Percentiles rank a stretch among this genome's conserved stretches.
phyloP scores from a whole-genome alignment of 2,113 vertebrate species.

The Oxyruncus cristatus region DNA sequence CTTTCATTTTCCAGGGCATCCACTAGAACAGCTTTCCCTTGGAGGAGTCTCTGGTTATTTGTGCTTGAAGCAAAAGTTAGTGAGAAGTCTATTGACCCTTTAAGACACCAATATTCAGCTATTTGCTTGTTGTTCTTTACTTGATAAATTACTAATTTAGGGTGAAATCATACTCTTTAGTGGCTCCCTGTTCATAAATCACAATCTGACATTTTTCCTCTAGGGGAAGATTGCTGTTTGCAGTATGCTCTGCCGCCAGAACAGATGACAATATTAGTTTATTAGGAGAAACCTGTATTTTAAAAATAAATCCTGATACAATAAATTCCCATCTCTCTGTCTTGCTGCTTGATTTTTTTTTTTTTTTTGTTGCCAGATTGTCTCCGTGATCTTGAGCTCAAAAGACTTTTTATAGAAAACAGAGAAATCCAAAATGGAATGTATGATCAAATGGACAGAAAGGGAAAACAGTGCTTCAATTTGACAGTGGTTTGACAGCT shows the following conservation, averaged over 20 bases:
- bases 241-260: slow-evolving; percentile 51
- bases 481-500: neutral
- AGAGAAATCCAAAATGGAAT: neutral
- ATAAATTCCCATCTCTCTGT: slow-evolving; percentile 43
- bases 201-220: slow-evolving; percentile 62
- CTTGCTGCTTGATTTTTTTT: slow-evolving; percentile 15
- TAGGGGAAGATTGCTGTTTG: slow-evolving; percentile 55
- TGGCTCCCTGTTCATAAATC: slow-evolving; percentile 67
- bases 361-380: neutral
- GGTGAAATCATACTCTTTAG: slow-evolving; percentile 69
- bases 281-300: slow-evolving; percentile 54
- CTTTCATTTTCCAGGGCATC: slow-evolving; percentile 43
- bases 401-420: neutral
- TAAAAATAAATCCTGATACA: slow-evolving; percentile 56
- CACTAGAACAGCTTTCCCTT: slow-evolving; percentile 46
- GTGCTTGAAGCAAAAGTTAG: slow-evolving; percentile 58
- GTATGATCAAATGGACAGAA: neutral
- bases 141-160: slow-evolving; percentile 71
- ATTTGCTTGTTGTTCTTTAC: slow-evolving; percentile 66
- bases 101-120: slow-evolving; percentile 59
- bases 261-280: slow-evolving; percentile 69
- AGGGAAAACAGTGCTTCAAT: neutral
- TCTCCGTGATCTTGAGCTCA: neutral
- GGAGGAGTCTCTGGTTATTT: slow-evolving; percentile 56
- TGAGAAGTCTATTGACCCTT: slow-evolving; percentile 55